Evolutionary conservation across 2,113 vertebrate species (phyloP).

Genomic region (Strix aluco): DNA sequence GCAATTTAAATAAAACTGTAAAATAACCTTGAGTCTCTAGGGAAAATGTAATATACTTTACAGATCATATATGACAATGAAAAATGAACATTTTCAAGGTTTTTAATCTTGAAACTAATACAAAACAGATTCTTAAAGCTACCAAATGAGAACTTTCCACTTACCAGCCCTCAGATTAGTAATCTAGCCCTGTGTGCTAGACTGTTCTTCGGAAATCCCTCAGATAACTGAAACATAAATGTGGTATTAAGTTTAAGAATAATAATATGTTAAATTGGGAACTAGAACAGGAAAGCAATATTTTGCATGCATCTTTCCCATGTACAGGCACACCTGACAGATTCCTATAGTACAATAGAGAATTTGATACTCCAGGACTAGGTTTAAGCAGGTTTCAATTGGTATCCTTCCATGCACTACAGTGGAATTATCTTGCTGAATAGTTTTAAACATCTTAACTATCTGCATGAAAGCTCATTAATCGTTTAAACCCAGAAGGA

Average conservation of each 20-base stretch:
- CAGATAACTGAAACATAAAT: background rate
- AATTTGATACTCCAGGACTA: background rate
- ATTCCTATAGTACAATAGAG: background rate
- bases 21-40: background rate
- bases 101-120: background rate
- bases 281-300: background rate
- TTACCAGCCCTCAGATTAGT: background rate
- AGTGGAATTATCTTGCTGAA: background rate
- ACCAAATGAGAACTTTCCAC: background rate
- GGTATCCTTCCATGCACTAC: background rate
- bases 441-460: background rate
- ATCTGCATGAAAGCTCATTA: background rate
- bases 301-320: background rate
- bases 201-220: background rate
- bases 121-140: background rate
- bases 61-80: background rate
- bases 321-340: background rate
- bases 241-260: background rate
- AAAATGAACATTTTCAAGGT: background rate
- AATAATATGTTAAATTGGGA: background rate
- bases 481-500: background rate
- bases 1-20: background rate
- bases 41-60: background rate
- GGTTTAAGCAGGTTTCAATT: background rate
- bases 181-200: background rate